phyloP scores from a whole-genome alignment of 2,888 invertebrate species.

The Leptopilina drosophilae region DNA sequence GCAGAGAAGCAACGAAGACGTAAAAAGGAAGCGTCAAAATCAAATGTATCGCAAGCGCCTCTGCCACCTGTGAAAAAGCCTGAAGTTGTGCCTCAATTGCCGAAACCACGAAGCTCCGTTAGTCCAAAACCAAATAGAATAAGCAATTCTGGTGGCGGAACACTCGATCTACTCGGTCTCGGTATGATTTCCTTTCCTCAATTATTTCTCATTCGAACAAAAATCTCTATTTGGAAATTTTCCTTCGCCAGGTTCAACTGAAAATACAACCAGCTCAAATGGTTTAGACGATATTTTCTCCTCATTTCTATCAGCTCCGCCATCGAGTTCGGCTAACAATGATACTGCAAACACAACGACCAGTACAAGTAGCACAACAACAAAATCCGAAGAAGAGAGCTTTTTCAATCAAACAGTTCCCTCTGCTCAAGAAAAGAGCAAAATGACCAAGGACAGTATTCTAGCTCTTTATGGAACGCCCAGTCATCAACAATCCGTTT shows the following conservation, averaged over 20 bases:
- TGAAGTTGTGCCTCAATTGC: constrained; percentile 79
- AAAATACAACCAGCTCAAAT: constrained; percentile 67
- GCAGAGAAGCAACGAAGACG: constrained; percentile 89
- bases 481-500: constrained; percentile 70
- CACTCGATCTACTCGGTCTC: constrained; percentile 79
- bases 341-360: constrained; percentile 68
- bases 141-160: constrained; percentile 70
- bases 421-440: constrained; percentile 87
- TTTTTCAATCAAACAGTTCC: constrained; percentile 90
- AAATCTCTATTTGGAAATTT: too few relatives aligned
- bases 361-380: constrained; percentile 76
- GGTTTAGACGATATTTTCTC: constrained; percentile 84
- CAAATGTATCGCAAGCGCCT: constrained; percentile 75
- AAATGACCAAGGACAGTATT: constrained; percentile 96
- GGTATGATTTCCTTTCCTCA: constrained; percentile 73
- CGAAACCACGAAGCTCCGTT: constrained; percentile 79
- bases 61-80: constrained; percentile 75
- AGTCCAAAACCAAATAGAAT: constrained; percentile 79
- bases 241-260: constrained; percentile 66
- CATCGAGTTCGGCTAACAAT: constrained; percentile 62
- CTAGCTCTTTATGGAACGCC: constrained; percentile 91
- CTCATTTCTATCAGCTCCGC: constrained; percentile 84
- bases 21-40: constrained; percentile 84
- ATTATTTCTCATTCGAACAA: too few relatives aligned
- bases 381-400: constrained; percentile 90